Base-by-base conservation (phyloP, 2,888 invertebrate genomes). In the Limnephilus lunatus region DNA sequence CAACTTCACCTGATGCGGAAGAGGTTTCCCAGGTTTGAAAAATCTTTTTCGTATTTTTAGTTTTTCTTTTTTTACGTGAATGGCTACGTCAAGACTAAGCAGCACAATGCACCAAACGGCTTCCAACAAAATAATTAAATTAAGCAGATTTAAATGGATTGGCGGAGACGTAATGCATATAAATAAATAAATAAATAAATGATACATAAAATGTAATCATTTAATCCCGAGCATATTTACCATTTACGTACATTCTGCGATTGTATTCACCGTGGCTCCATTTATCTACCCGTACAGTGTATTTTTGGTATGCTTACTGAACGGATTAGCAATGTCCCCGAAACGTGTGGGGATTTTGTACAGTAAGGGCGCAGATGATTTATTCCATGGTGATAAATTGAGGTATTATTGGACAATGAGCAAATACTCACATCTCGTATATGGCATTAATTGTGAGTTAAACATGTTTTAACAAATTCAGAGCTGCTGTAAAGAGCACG, bases 1-100 rank as follows among this genome's bases (percentile, higher is more conserved):
- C 97, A 83, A 97, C 97, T 31, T 98, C 98, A 0, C 98, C 97
- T 25, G 98, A 97, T 93, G 97, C 97, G 53, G 97, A 97, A 80
- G 97, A 97, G 93, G 94, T 96, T 48, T 96, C 97, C n/a, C 96
- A 97, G 94, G 96, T 96, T 94, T 95, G 94, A 91, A 31, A 15
- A 11, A 2, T 48, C 48, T 14, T 14, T 48, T 48, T 15, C 3
- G 14, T 0, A 48, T 48, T 15, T 14, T 48, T 48, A 15, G 44
- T 44, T 48, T 48, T 14, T 48, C 15, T 39, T 39, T 39, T 39
- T 39, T 39, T 39, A 39, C 39, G 39, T 39, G 7, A 39, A 39
- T 39, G 39, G 44, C 14, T 15, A 48, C 48, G 15, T 48, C 15
- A 48, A 15, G 15, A 14, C 48, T 48, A 48, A 14, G 48, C 48